Base-by-base conservation (phyloP, 2,888 invertebrate species). In the Drosophila fulvimacula region DNA sequence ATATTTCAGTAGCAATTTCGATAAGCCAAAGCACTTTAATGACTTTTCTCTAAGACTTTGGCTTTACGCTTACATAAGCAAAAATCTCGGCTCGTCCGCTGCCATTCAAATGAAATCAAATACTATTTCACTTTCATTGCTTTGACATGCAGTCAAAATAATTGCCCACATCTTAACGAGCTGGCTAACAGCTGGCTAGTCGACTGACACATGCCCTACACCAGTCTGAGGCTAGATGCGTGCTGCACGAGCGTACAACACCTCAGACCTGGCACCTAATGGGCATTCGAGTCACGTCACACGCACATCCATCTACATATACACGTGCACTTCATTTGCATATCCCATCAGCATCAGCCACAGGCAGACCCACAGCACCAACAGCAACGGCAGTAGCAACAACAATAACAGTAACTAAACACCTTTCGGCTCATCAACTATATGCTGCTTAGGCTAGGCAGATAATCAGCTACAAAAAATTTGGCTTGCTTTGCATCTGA, bases 271-370 rank as follows among this genome's bases (percentile, higher is more conserved):
- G 30, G 30, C 30, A 5, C 24, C 38, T 32, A 52, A 15, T 64
- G 48, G 30, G 15, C 57, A 64, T 32, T 39, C 56, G 13, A 79
- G 69, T 71, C 70, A 62, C 62, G 69, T 55, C 66, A 38, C 55
- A 57, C 49, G 57, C 71, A 59, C 66, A 77, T 77, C 66, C 69
- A 82, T 79, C 70, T 59, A 51, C 48, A 11, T 32, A 24, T 38
- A 44, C 77, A 84, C 82, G 80, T 78, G 80, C 62, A 69, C 17
- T 10, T 27, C 60, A 82, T 82, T 84, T 77, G 74, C 82, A 82
- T 84, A 73, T 76, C 36, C 65, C 72, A 63, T 60, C 79, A 72
- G 51, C 57, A 61, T 9, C 66, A 41, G 27, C 39, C 17, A 10
- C 10, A 38, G 36, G 7, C 38, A 7, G 15, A n/a, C 15, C 15